Evolutionary conservation across 2,113 vertebrate species (phyloP).

Genomic region (Gracilinanus agilis): DNA sequence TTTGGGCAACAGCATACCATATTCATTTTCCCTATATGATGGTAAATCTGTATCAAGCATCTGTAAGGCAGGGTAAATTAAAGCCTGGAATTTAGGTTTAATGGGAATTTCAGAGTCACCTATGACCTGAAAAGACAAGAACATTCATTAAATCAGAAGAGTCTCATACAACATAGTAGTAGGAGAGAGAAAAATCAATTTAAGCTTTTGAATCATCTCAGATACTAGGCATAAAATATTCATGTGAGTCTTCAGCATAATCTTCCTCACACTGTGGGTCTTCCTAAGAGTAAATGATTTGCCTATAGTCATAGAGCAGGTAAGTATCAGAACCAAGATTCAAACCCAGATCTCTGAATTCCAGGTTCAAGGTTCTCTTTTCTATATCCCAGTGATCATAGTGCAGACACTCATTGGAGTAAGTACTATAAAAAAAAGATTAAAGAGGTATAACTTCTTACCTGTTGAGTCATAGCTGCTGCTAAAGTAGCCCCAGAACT

Average conservation of each 20-base stretch:
- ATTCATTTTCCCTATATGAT: slow-evolving; percentile 88
- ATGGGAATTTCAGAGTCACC: slow-evolving; percentile 85
- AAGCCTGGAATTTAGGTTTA: slow-evolving; percentile 88
- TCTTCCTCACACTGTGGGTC: slow-evolving; percentile 7
- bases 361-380: neutral
- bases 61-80: slow-evolving; percentile 92
- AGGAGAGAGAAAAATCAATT: neutral
- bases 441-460: slow-evolving; percentile 58
- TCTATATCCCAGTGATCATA: neutral
- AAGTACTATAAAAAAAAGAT: neutral
- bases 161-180: rapidly evolving
- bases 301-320: neutral
- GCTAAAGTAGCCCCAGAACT: slow-evolving; percentile 93
- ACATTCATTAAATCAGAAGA: slow-evolving; percentile 12
- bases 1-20: slow-evolving; percentile 87
- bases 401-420: neutral
- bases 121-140: slow-evolving; percentile 83
- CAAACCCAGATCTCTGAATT: neutral
- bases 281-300: neutral
- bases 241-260: neutral
- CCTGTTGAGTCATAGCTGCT: slow-evolving; percentile 91
- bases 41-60: slow-evolving; percentile 89
- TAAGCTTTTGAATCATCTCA: neutral
- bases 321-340: neutral
- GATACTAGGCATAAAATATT: neutral